phyloP scores from a whole-genome alignment of 2,888 invertebrate genomes.

The Tineola bisselliella region DNA sequence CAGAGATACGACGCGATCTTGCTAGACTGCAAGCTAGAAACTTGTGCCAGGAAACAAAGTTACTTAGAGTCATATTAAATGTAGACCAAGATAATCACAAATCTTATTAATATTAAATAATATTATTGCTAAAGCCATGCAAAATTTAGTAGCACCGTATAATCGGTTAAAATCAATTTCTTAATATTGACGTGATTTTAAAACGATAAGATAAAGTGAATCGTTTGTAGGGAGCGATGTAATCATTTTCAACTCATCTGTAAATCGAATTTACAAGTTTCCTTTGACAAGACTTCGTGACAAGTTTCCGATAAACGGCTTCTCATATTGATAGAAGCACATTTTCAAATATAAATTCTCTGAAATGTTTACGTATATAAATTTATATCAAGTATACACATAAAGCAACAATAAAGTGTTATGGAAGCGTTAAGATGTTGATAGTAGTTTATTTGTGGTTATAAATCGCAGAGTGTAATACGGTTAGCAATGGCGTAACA shows the following conservation, averaged over 20 bases:
- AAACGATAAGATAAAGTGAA: constrained; percentile 20
- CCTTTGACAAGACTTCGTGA: constrained; percentile 20
- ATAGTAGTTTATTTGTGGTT: constrained; percentile 15
- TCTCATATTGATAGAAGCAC: background rate
- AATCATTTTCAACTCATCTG: constrained; percentile 23
- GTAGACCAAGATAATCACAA: background rate
- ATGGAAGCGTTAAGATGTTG: constrained; percentile 13
- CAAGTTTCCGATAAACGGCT: constrained; percentile 20
- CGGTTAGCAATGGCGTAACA: background rate
- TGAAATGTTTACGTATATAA: background rate
- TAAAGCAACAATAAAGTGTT: background rate
- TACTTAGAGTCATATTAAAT: background rate
- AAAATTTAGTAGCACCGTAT: background rate
- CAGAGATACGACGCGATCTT: constrained; percentile 42
- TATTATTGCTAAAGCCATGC: background rate
- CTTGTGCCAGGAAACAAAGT: background rate
- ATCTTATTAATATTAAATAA: background rate
- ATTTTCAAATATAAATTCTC: background rate
- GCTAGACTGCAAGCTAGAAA: background rate
- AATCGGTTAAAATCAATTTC: constrained; percentile 7
- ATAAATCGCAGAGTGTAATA: constrained; percentile 15
- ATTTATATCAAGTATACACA: background rate
- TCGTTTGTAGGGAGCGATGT: constrained; percentile 18
- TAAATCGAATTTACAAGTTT: constrained; percentile 20
- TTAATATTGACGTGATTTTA: constrained; percentile 18